phyloP scores from a whole-genome alignment of 2,113 vertebrate genomes.

The Thunnus thynnus region DNA sequence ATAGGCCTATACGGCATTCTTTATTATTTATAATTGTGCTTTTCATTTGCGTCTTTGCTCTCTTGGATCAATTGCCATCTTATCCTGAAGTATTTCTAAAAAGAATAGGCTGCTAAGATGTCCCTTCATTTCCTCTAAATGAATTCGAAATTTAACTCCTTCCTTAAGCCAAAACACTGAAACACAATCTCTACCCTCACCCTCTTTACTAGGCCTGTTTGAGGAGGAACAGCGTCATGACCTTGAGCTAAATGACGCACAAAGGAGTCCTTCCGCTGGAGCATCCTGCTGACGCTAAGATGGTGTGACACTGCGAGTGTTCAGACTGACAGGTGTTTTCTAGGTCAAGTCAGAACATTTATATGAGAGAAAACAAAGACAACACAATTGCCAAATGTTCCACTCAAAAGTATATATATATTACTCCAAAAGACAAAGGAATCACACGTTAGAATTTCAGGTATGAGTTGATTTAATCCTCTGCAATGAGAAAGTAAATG shows the following conservation, averaged over 20 bases:
- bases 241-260: constrained; percentile 70
- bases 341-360: not conserved
- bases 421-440: not conserved
- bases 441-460: not conserved
- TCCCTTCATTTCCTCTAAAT: constrained; percentile 10
- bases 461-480: constrained; percentile 46
- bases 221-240: constrained; percentile 63
- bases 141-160: not conserved
- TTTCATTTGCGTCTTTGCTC: too few relatives aligned
- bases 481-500: constrained; percentile 27
- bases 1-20: too few relatives aligned
- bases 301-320: not conserved
- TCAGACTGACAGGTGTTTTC: constrained; percentile 5
- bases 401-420: not conserved
- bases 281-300: constrained; percentile 64
- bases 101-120: not conserved
- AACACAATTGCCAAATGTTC: not conserved
- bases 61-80: too few relatives aligned
- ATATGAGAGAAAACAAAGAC: not conserved
- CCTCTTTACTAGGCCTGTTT: not conserved
- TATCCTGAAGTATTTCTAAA: too few relatives aligned
- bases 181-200: not conserved
- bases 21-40: too few relatives aligned
- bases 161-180: not conserved
- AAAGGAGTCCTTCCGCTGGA: constrained; percentile 60